These are phyloP conservation scores for Rhinatrema bivittatum DNA, from an alignment of 2,797 vertebrate species.

Conservation along the genomic window DNA sequence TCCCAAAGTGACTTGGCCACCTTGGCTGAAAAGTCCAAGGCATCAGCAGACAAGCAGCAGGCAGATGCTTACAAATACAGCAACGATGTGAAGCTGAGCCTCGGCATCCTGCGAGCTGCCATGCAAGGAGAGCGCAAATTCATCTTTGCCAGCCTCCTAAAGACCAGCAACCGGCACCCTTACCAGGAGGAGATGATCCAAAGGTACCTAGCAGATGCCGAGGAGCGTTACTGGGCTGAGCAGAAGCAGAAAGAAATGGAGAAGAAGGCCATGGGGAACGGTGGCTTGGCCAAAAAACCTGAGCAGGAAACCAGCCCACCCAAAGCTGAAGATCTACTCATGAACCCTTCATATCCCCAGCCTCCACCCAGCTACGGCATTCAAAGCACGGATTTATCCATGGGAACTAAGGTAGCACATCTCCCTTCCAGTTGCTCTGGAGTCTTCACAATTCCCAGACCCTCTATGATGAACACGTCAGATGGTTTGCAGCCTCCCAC, in stretches of 20 bases:
- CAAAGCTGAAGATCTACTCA: conserved; percentile 53
- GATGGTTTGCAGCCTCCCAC: conserved; percentile 43
- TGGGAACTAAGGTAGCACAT: conserved; percentile 35
- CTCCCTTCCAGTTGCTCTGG: conserved; percentile 67
- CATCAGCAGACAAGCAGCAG: conserved; percentile 38
- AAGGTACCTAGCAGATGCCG: conserved; percentile 78
- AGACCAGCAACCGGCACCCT: conserved; percentile 84
- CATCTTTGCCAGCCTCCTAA: conserved; percentile 79
- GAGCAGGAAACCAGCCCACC: conserved; percentile 41
- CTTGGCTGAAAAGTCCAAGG: conserved; percentile 53
- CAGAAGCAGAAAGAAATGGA: conserved; percentile 81
- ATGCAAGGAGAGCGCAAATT: conserved; percentile 91
- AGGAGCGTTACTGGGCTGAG: conserved; percentile 80
- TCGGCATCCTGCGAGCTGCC: conserved; percentile 75
- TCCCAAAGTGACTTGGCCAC: conserved; percentile 32
- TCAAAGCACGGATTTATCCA: conserved; percentile 30
- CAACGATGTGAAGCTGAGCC: conserved; percentile 80
- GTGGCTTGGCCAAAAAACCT: conserved; percentile 21
- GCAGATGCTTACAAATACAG: conserved; percentile 76
- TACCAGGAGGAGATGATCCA: conserved; percentile 98
- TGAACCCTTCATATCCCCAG: neutral
- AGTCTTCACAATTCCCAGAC: conserved; percentile 75
- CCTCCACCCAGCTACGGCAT: conserved; percentile 5
- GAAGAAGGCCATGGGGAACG: conserved; percentile 50
- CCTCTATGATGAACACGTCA: conserved; percentile 44